Evolutionary conservation across 1,140 invertebrate genomes (phyloP).

Genomic region (Zaprionus capensis): DNA sequence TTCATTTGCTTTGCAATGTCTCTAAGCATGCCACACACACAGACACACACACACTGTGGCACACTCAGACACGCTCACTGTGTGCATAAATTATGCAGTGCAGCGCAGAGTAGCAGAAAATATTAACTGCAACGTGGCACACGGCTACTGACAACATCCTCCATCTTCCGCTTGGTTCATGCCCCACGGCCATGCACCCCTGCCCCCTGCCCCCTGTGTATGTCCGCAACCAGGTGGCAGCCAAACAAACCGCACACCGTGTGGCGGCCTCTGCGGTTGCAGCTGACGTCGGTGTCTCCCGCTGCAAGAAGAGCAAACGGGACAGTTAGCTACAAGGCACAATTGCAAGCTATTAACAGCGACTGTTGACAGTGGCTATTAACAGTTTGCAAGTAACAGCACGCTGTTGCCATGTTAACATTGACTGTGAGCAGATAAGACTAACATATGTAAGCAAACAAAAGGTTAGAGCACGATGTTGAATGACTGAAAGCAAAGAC

Average conservation of each 20-base stretch:
- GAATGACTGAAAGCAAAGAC: no score
- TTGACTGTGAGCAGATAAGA: background rate
- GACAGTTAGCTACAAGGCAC: background rate
- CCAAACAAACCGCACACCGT: constrained; percentile 71
- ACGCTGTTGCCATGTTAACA: background rate
- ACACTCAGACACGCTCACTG: constrained; percentile 35
- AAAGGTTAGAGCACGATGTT: background rate
- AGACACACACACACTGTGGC: constrained; percentile 15
- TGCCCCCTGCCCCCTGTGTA: background rate
- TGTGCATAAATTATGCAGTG: constrained; percentile 72
- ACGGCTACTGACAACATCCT: background rate
- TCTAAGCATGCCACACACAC: constrained; percentile 42
- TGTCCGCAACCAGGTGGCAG: constrained; percentile 56
- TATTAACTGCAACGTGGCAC: constrained; percentile 70
- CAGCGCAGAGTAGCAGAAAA: constrained; percentile 70
- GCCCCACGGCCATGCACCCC: constrained; percentile 2
- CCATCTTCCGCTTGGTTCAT: constrained; percentile 1
- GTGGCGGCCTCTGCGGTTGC: constrained; percentile 37
- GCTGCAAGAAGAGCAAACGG: background rate
- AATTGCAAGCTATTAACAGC: background rate
- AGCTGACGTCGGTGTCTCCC: constrained; percentile 23
- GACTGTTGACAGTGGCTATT: background rate
- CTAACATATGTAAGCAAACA: background rate
- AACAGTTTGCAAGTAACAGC: background rate
- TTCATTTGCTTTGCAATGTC: constrained; percentile 46